Conservation (phyloP, 2,797 vertebrate species). For the Phoeniculus purpureus region DNA sequence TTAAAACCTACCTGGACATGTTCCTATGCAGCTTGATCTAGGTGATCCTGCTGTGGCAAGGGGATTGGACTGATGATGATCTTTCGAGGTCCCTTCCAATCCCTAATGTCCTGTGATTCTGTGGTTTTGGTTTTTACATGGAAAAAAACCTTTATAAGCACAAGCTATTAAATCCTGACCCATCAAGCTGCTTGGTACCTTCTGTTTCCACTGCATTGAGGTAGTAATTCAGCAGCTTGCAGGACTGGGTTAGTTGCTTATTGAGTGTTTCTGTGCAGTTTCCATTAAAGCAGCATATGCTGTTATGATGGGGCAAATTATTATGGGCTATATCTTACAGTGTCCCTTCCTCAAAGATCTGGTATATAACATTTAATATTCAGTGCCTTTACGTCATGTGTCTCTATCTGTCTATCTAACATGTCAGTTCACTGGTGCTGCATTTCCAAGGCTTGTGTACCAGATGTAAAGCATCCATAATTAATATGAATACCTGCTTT, state of each 20-base stretch:
- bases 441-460: background rate
- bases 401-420: background rate
- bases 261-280: background rate
- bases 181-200: conserved; percentile 8
- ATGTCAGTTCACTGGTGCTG: background rate
- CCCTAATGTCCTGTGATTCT: too few species aligned
- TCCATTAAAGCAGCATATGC: background rate
- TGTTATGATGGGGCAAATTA: background rate
- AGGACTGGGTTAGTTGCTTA: background rate
- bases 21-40: too few species aligned
- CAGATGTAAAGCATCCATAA: background rate
- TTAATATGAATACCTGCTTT: conserved; percentile 29
- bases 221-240: conserved; percentile 14
- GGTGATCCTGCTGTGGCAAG: too few species aligned
- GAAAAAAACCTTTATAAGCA: background rate
- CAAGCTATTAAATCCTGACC: background rate
- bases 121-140: background rate
- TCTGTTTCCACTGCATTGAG: background rate
- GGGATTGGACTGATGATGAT: too few species aligned
- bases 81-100: too few species aligned
- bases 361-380: background rate
- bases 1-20: too few species aligned
- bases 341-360: background rate
- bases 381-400: background rate
- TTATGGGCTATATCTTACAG: background rate